Base-by-base conservation (phyloP, 1,140 invertebrate genomes). In the Lucilia sericata region DNA sequence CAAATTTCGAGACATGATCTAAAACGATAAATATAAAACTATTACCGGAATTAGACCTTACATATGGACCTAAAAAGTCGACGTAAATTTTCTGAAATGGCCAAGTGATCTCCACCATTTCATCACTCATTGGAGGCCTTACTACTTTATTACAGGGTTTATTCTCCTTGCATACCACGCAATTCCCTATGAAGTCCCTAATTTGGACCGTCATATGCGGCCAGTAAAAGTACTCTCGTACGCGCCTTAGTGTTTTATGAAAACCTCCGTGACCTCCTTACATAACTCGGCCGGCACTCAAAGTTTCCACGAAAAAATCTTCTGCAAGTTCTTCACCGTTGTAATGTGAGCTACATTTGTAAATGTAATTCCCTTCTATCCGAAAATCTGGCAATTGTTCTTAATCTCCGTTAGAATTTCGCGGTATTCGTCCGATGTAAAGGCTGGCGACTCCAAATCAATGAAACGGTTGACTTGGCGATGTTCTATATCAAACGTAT, bases 51-150 rank as follows among this genome's bases (percentile, higher is more conserved):
- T 82, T 82, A 0, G 80, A 82, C 14, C 80, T 25, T 8, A 34
- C 25, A 25, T 60, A 82, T 55, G 80, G 80, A 0, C 80, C 80
- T 21, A 82, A 30, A 60, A 82, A 82, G 30, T 82, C 80, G 2
- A 82, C 21, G n/a, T 60, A 82, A 10, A 82, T 14, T 10, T 60
- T 55, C n/a, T 82, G 49, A 47, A 82, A 82, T 1, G 49, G 49
- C 3, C 80, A 5, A n/a, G n/a, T n/a, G n/a, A n/a, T n/a, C n/a
- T n/a, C n/a, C 0, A 42, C 42, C 10, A 34, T 42, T 7, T n/a
- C 12, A 2, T 12, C 19, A 25, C 49, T 49, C 49, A 82, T 82
- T 14, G 80, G 49, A 13, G 49, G 49, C 17, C 80, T 42, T 9
- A 47, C 17, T 0, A 21, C 17, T 19, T 42, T 14, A n/a, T 42